Base-by-base conservation (phyloP, 1,140 invertebrate species). In the Drosophila bifasciata region DNA sequence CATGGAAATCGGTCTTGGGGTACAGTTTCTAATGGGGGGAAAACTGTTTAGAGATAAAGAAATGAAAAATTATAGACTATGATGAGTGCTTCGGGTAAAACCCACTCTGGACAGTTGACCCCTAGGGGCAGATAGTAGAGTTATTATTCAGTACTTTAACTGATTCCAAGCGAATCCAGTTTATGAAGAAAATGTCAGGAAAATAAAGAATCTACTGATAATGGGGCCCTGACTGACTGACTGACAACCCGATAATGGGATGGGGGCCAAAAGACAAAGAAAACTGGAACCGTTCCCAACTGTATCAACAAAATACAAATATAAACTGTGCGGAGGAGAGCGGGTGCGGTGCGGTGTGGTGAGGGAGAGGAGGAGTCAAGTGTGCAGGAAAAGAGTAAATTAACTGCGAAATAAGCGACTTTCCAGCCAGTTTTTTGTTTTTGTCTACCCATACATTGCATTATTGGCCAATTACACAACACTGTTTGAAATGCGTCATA, bases 241-340 rank as follows among this genome's bases (percentile, higher is more conserved):
- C 63, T 52, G 68, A 68, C 62, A 68, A 11, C 11, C 32, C 28
- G 28, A 28, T 8, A 8, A 9, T 2, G 28, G 28, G 28, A 28
- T 9, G 28, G 28, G 28, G 28, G 28, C 8, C 8, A n/a, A 50
- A 21, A 50, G 11, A 60, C 43, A 63, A 55, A 53, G 36, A 43
- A 62, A 58, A 61, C 19, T 41, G 23, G 11, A 36, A 5, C 23
- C 69, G 66, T 55, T 55, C 41, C 50, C 70, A 73, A 56, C 63
- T 68, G 63, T 68, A 61, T 57, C 66, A 69, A 67, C 56, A 59
- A 41, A 44, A 28, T 51, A 67, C 28, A 39, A 8, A 66, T 1
- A 49, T 49, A 48, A 7, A 48, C 2, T 15, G 36, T 32, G 17
- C n/a, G 40, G 7, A 1, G 11, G 0, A 5, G 32, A 13, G 11